These are phyloP conservation scores for Sardina pilchardus DNA, from an alignment of 2,113 vertebrate genomes.

Conservation along the genomic window DNA sequence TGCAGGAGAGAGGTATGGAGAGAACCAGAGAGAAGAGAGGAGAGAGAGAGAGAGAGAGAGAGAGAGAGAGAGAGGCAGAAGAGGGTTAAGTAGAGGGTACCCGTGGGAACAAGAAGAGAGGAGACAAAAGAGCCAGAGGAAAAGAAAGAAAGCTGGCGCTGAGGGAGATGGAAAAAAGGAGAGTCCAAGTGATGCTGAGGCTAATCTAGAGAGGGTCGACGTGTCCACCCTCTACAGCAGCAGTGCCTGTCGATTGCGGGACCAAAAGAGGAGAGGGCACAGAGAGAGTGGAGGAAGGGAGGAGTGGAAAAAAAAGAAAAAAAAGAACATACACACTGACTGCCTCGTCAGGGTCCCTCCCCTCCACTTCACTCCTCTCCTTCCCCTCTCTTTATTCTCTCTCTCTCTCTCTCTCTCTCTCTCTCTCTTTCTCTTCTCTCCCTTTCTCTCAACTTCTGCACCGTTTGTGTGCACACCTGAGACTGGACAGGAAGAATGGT, in stretches of 20 bases:
- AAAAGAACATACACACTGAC: conserved; percentile 52
- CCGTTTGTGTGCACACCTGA: background rate
- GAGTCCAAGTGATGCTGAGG: background rate
- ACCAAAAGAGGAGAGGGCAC: conserved; percentile 25
- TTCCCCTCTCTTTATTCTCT: conserved; percentile 53
- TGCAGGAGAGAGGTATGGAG: conserved; percentile 32
- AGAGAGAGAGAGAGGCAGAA: background rate
- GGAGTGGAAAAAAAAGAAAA: conserved; percentile 31
- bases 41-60: conserved; percentile 6
- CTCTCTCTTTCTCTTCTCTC: conserved; percentile 24
- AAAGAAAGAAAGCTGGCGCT: conserved; percentile 36
- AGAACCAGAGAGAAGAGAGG: conserved; percentile 17
- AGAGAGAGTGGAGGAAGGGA: background rate
- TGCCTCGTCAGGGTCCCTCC: conserved; percentile 56
- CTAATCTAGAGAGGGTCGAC: background rate
- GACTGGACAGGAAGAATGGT: background rate
- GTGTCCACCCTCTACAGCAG: background rate
- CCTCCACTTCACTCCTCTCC: conserved; percentile 55
- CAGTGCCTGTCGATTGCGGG: background rate
- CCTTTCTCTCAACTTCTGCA: background rate
- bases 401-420: conserved; percentile 37
- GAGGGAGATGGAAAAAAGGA: background rate
- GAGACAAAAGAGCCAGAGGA: background rate
- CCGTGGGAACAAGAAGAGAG: background rate
- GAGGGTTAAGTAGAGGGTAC: background rate